Evolutionary conservation across 2,888 invertebrate genomes (phyloP).

Genomic region (Hedychridium roseum): DNA sequence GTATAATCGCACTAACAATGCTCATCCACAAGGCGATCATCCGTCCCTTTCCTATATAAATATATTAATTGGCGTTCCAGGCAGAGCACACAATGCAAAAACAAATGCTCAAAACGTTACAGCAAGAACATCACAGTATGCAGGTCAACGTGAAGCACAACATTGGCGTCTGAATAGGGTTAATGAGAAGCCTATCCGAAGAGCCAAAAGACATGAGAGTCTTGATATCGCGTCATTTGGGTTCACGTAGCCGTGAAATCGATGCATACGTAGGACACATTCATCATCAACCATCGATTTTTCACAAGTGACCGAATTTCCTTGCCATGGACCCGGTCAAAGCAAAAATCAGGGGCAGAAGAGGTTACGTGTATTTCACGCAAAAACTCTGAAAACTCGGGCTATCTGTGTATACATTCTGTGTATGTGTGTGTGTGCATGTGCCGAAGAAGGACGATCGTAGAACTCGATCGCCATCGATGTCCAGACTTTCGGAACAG

Average conservation of each 20-base stretch:
- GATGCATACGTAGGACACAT: too few species aligned
- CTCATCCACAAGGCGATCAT: background rate
- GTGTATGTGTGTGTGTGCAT: background rate
- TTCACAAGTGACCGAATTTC: too few species aligned
- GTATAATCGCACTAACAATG: constrained; percentile 26
- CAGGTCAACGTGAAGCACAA: constrained; percentile 54
- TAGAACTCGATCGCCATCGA: constrained; percentile 1
- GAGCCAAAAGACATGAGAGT: too few species aligned
- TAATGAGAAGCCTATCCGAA: too few species aligned
- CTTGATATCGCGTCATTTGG: too few species aligned
- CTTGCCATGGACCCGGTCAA: too few species aligned
- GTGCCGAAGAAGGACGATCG: background rate
- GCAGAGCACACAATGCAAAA: constrained; percentile 58
- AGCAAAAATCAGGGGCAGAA: too few species aligned
- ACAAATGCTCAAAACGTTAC: constrained; percentile 56
- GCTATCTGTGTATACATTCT: background rate
- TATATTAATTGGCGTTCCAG: constrained; percentile 37
- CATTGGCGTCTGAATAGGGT: constrained; percentile 50
- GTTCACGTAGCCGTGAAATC: too few species aligned
- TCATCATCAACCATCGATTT: too few species aligned
- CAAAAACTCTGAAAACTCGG: too few species aligned
- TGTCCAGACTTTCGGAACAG: too few species aligned
- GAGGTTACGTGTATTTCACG: too few species aligned
- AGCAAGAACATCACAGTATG: constrained; percentile 58
- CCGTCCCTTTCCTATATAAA: background rate